Conservation (phyloP, 2,888 invertebrate genomes). For the Mythimna ferrago region DNA sequence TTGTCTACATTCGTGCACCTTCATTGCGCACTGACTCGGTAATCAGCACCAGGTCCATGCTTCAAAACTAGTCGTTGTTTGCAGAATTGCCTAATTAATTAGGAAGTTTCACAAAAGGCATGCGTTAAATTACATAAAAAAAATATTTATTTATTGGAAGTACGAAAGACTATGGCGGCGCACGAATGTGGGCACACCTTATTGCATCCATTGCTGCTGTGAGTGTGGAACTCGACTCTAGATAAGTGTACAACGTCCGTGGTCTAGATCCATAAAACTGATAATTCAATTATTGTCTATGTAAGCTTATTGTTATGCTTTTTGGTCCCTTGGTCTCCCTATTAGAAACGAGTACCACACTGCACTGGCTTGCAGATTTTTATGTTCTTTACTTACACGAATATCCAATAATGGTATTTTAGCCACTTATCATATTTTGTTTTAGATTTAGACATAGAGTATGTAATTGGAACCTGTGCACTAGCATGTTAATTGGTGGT, state of each 20-base stretch:
- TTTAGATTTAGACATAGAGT: slow-evolving; percentile 49
- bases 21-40: not conserved
- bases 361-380: slow-evolving; percentile 48
- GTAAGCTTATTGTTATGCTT: slow-evolving; percentile 25
- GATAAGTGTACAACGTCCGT: not conserved
- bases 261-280: slow-evolving; percentile 1
- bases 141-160: not conserved
- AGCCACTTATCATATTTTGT: slow-evolving; percentile 44
- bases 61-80: not conserved
- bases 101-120: not conserved
- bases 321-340: slow-evolving; percentile 13
- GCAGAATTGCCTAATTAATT: not conserved
- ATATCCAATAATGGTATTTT: slow-evolving; percentile 40
- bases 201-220: slow-evolving; percentile 36
- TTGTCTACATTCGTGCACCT: slow-evolving; percentile 13
- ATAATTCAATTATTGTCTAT: slow-evolving; percentile 12
- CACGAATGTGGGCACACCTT: slow-evolving; percentile 24
- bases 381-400: slow-evolving; percentile 35
- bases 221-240: slow-evolving; percentile 41
- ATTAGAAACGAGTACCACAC: slow-evolving; percentile 38
- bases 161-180: not conserved
- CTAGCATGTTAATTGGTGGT: slow-evolving; percentile 82
- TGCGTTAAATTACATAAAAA: not conserved
- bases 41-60: not conserved
- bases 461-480: slow-evolving; percentile 69